Evolutionary conservation across 2,797 vertebrate genomes (phyloP), one percentile per base, ranked within the genome.

Genomic region (Phoeniculus purpureus): DNA sequence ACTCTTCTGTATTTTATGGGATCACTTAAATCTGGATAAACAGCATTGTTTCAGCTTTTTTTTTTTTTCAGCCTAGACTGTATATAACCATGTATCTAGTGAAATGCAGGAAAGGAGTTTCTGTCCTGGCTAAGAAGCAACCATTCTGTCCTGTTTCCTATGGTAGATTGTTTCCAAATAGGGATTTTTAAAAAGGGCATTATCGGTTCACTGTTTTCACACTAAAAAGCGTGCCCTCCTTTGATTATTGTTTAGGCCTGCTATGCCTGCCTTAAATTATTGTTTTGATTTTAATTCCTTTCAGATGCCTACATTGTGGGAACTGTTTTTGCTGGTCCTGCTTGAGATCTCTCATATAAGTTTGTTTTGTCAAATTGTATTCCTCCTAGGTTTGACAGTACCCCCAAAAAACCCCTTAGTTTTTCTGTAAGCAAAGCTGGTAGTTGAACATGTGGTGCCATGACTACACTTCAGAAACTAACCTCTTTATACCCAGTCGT

Each of bases 301-400:
- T 27, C 8, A 61, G 21, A 26, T 85, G 1, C 25, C 4, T 74
- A 15, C 0, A 0, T 61, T 50, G 1, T 18, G 60, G 29, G 14
- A 58, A 70, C 12, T 37, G 15, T 13, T 82, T 83, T 27, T 64
- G 40, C 25, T 18, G 9, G 13, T 48, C 19, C 17, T 47, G 10
- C 65, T 55, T 58, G 45, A 85, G n/a, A 9, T 62, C 9, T 83
- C 75, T 66, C 15, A 23, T 22, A 15, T 81, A 43, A n/a, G 15
- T 71, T 76, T 82, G 20, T 5, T 59, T 85, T 77, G 17, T 72
- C 26, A 48, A 26, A 29, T 1, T 76, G 9, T 71, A 9, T 12
- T 22, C 71, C 9, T 70, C 22, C 3, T 55, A 13, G 45, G 21
- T 21, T 55, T 85, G 58, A 51, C 55, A 70, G 17, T 9, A 23